Evolutionary conservation across 2,888 invertebrate genomes (phyloP).

Genomic region (Andrena flavipes): DNA sequence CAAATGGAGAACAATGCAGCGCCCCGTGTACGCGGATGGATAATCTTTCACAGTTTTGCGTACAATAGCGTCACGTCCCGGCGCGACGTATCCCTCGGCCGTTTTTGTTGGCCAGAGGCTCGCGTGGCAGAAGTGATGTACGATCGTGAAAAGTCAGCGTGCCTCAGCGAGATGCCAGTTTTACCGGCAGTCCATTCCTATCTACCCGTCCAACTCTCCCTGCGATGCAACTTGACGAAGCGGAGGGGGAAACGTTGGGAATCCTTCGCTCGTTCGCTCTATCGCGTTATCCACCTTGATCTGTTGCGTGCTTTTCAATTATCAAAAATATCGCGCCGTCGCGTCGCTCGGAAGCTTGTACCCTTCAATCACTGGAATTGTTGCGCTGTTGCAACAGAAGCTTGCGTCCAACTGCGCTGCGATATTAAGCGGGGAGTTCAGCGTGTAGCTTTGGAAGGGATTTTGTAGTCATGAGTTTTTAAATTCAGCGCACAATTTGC

Average conservation of each 20-base stretch:
- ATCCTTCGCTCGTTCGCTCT: background rate
- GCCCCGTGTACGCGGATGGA: conserved; percentile 71
- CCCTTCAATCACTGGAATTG: background rate
- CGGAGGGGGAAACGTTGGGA: background rate
- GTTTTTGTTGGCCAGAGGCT: conserved; percentile 40
- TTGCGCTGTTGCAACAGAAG: background rate
- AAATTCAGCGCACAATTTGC: too few relatives aligned
- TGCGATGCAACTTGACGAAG: background rate
- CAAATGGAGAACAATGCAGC: conserved; percentile 69
- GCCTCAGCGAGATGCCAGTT: conserved; percentile 20
- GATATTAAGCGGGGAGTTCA: background rate
- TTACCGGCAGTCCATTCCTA: background rate
- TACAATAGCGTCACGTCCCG: conserved; percentile 74
- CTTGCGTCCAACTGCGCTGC: background rate
- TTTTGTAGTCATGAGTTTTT: too few relatives aligned
- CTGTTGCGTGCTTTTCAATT: conserved; percentile 1
- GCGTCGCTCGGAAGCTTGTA: background rate
- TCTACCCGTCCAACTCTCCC: background rate
- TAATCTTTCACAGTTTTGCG: conserved; percentile 79
- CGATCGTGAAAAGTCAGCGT: conserved; percentile 50
- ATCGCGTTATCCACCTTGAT: background rate
- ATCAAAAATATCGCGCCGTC: background rate
- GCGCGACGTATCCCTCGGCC: conserved; percentile 62
- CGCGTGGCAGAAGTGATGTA: conserved; percentile 46
- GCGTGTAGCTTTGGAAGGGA: too few relatives aligned